A percentile compares a stretch with the other conserved stretches of the same genome.
These are phyloP conservation scores for Mobula birostris DNA, from an alignment of 2,113 vertebrate species.

Conservation along the genomic window DNA sequence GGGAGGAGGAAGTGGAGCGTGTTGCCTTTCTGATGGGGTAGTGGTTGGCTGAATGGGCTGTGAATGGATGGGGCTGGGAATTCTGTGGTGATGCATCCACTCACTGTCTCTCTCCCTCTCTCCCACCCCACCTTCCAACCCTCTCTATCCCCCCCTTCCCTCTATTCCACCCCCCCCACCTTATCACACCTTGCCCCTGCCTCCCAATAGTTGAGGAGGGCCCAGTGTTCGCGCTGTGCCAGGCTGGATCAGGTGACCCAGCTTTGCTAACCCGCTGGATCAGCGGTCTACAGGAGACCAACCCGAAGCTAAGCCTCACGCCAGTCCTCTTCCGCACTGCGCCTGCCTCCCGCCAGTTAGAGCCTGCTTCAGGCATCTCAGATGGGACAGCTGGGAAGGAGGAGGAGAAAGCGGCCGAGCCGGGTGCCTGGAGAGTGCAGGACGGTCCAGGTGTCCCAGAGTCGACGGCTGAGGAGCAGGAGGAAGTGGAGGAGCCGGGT, in stretches of 20 bases:
- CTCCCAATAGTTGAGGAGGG: constrained; percentile 71
- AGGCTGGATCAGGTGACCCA: constrained; percentile 65
- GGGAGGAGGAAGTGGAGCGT: no score
- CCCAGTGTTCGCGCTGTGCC: constrained; percentile 73
- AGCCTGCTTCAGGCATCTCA: not conserved
- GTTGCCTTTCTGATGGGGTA: no score
- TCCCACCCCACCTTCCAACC: not conserved
- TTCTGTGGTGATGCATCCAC: no score
- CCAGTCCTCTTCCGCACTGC: constrained; percentile 72
- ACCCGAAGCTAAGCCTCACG: constrained; percentile 62
- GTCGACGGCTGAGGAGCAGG: not conserved
- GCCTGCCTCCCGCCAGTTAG: constrained; percentile 49
- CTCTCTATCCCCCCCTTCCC: not conserved
- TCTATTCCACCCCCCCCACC: not conserved
- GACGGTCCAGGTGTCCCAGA: no score
- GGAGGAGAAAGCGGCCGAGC: constrained; percentile 43
- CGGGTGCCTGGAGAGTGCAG: constrained; percentile 45
- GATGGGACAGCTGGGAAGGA: not conserved
- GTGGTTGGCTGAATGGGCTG: no score
- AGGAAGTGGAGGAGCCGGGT: constrained; percentile 44
- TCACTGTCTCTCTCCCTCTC: not conserved
- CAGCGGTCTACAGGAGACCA: constrained; percentile 68
- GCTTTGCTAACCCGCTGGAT: constrained; percentile 74
- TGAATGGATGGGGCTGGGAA: no score
- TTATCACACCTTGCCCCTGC: not conserved